Evolutionary conservation across 2,888 invertebrate species (phyloP).

Genomic region (Sinhomidia bicolor): DNA sequence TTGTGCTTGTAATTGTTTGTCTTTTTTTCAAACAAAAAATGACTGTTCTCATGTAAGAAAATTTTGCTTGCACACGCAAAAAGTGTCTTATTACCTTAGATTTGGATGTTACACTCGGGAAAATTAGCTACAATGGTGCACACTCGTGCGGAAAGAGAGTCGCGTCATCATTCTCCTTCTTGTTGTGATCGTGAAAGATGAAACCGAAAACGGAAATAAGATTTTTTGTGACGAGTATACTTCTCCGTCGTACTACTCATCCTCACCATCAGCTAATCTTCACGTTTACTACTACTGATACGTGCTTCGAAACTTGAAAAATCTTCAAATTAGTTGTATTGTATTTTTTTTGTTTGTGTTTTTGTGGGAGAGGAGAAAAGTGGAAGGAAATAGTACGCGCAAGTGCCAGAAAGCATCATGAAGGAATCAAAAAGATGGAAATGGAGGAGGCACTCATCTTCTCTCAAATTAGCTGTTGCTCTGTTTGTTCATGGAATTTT

Average conservation of each 20-base stretch:
- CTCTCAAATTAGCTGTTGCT: not conserved
- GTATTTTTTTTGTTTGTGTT: not conserved
- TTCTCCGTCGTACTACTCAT: not conserved
- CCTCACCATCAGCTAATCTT: not conserved
- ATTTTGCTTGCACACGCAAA: no score
- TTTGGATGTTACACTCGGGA: not conserved
- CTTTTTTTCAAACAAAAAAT: no score
- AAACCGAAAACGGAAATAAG: slow-evolving; percentile 57
- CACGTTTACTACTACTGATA: not conserved
- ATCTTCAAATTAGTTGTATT: not conserved
- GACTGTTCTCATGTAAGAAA: no score
- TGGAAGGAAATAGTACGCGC: not conserved
- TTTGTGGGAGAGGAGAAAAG: not conserved
- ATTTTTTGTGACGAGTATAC: not conserved
- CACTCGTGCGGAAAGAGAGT: slow-evolving; percentile 60
- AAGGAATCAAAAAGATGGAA: not conserved
- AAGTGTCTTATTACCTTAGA: not conserved
- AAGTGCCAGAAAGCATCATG: not conserved
- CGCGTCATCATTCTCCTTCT: not conserved
- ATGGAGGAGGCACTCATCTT: not conserved
- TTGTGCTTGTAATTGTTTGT: no score
- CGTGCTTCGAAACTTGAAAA: not conserved
- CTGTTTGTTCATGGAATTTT: slow-evolving; percentile 47
- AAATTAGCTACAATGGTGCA: slow-evolving; percentile 34
- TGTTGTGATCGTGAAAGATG: slow-evolving; percentile 8